Conservation (phyloP, 2,888 invertebrate species). For the Tortricodes alternella region DNA sequence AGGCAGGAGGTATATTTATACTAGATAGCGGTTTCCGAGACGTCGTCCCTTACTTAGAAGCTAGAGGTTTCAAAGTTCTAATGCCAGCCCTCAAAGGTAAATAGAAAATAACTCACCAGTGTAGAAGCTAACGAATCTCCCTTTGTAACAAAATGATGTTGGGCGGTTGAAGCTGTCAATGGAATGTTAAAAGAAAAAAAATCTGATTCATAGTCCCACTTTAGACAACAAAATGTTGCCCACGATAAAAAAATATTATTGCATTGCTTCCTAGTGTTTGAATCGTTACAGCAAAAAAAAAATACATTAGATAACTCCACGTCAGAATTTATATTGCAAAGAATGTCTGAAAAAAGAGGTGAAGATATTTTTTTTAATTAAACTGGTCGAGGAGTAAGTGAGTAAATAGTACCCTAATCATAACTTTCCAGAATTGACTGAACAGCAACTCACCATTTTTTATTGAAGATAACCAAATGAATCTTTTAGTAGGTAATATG, state of each 20-base stretch:
- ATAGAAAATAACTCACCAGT: neutral
- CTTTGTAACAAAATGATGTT: neutral
- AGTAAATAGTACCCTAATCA: neutral
- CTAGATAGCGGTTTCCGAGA: neutral
- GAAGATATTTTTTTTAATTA: neutral
- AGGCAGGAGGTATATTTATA: neutral
- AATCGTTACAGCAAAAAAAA: conserved; percentile 1
- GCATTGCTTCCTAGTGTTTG: conserved; percentile 3
- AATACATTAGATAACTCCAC: neutral
- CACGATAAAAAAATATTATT: neutral
- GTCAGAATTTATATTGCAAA: neutral
- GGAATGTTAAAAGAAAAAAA: neutral
- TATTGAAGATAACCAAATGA: neutral
- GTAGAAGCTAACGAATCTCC: neutral
- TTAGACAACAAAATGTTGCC: neutral
- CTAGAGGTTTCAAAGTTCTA: neutral
- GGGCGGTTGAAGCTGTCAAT: neutral
- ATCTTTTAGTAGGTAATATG: neutral
- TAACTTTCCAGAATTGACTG: neutral
- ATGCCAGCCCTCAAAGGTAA: neutral
- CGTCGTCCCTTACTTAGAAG: neutral
- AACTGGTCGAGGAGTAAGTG: neutral
- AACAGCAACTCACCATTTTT: neutral
- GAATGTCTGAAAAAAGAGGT: neutral
- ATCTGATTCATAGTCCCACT: neutral